Evolutionary conservation across 2,797 vertebrate species (phyloP).

Genomic region (Gambusia yucatana): DNA sequence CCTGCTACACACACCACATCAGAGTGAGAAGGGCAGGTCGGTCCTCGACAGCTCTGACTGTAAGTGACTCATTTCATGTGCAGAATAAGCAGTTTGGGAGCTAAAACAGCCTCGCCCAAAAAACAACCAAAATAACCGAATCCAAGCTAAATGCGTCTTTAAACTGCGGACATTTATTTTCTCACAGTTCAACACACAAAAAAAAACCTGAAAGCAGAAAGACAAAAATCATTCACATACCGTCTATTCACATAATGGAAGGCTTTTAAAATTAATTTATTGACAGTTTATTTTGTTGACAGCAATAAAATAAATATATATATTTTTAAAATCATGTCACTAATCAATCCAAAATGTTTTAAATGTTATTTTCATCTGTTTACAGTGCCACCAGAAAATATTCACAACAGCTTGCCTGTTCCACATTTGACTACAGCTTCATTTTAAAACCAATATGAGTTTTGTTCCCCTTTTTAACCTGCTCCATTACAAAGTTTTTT

Average conservation of each 20-base stretch:
- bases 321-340: background rate
- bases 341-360: background rate
- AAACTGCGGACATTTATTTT: conserved; percentile 51
- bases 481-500: background rate
- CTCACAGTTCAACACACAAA: conserved; percentile 13
- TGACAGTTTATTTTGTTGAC: background rate
- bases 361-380: background rate
- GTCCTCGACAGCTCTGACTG: background rate
- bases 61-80: conserved; percentile 35
- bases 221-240: conserved; percentile 26
- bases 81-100: background rate
- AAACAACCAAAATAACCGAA: conserved; percentile 12
- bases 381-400: background rate
- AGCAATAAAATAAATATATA: background rate
- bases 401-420: background rate
- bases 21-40: background rate
- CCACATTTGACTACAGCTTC: background rate
- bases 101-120: conserved; percentile 34
- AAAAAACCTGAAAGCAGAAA: background rate
- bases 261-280: background rate
- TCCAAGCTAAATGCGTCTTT: background rate
- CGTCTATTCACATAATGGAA: background rate
- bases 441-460: background rate
- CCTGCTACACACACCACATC: background rate
- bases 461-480: background rate